Evolutionary conservation across 2,888 invertebrate species (phyloP), one percentile per base, ranked within the genome.

Genomic region (Catonia carolina): DNA sequence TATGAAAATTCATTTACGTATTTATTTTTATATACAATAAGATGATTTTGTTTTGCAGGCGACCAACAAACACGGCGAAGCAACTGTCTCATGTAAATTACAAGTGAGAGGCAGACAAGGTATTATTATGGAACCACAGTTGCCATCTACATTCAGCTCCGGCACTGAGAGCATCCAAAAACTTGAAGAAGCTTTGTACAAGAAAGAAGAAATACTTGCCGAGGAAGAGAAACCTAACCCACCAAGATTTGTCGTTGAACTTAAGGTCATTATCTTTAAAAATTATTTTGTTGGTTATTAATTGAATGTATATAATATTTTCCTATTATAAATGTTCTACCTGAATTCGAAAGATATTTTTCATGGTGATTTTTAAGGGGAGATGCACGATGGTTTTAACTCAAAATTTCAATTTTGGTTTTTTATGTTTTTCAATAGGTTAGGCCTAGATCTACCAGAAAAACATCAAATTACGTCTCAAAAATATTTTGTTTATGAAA

Each of bases 151-250:
- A 69, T 93, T 92, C 78, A 85, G 86, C 66, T 82, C 84, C 50
- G 93, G 92, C 56, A 93, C 92, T 0, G 89, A 91, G 70, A 90
- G 90, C 67, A 86, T 94, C 59, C 93, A 93, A 69, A 90, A 85
- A 72, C 76, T 94, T 6, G 94, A 94, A 73, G 93, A 94, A 73
- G 84, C 83, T n/a, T 75, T 92, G 62, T 87, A 91, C 70, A 92
- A 89, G 68, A 82, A 83, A 12, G 92, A 92, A 64, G 91, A 91
- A 74, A 83, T 88, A 52, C 69, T 83, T 22, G 70, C 81, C 18
- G 90, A 90, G 67, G 91, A 91, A 66, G 91, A 91, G 69, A 82
- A 83, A 71, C 89, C 91, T 2, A 85, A 89, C 72, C 92, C 92
- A 65, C 93, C 93, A 0, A 80, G 78, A 68, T 93, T 93, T 69